Percentiles rank a stretch among this genome's conserved stretches.
Conservation (phyloP, 1,140 invertebrate species). For the Sarcophaga bullata region DNA sequence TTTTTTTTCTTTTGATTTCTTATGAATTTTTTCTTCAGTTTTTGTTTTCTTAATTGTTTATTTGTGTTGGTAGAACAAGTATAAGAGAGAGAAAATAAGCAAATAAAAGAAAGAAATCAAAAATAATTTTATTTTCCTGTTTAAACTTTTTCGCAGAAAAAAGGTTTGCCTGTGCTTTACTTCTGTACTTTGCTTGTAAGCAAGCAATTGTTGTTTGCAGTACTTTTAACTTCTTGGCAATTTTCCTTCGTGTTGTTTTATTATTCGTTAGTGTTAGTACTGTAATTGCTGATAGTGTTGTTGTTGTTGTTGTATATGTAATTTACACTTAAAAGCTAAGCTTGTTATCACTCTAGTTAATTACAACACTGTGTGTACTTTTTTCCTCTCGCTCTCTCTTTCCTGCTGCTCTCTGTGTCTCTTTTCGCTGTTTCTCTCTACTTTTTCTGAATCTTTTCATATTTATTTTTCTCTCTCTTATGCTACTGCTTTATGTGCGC, state of each 20-base stretch:
- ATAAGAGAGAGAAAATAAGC: background rate
- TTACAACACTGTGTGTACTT: slow-evolving; percentile 8
- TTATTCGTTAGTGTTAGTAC: too few species aligned
- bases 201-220: background rate
- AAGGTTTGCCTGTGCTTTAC: background rate
- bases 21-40: too few species aligned
- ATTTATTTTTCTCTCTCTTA: background rate
- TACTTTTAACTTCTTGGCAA: too few species aligned
- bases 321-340: slow-evolving; percentile 28
- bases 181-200: background rate
- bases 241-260: too few species aligned
- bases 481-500: background rate
- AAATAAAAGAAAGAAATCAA: background rate
- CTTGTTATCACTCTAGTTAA: slow-evolving; percentile 37
- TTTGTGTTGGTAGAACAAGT: background rate
- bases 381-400: background rate
- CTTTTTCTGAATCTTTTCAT: too few species aligned
- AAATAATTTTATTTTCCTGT: too few species aligned
- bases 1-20: too few species aligned
- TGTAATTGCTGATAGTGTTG: background rate
- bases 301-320: background rate
- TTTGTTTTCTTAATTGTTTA: background rate
- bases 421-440: background rate
- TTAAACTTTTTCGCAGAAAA: too few species aligned
- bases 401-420: background rate